Conservation (phyloP, 2,797 vertebrate genomes). For the Apodemus agrarius region DNA sequence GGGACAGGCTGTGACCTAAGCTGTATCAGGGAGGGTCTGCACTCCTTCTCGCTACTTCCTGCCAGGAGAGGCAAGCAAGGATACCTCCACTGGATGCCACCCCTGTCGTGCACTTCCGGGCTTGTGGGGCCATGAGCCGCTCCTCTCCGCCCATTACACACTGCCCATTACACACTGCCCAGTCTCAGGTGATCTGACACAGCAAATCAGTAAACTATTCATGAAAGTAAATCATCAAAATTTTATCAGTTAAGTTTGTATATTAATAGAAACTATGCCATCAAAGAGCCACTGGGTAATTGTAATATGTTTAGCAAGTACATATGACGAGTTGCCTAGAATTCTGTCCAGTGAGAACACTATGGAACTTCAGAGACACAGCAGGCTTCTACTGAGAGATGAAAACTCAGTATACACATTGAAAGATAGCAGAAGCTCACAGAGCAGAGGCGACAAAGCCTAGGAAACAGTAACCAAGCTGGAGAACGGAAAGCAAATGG, state of each 20-base stretch:
- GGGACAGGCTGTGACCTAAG: neutral
- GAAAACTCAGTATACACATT: neutral
- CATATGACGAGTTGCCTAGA: neutral
- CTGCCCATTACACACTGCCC: no score
- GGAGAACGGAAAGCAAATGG: neutral
- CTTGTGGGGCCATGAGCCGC: neutral
- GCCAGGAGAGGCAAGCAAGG: neutral
- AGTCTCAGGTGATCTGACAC: neutral
- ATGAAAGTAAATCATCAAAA: slow-evolving; percentile 20
- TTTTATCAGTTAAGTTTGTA: slow-evolving; percentile 33
- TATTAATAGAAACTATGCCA: neutral
- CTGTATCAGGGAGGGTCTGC: neutral
- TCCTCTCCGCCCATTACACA: neutral
- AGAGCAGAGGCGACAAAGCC: slow-evolving; percentile 11
- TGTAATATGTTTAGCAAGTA: slow-evolving; percentile 39
- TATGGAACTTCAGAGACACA: slow-evolving; percentile 43
- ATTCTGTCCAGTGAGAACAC: slow-evolving; percentile 30
- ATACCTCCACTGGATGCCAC: neutral
- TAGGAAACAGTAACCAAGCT: neutral
- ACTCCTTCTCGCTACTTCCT: neutral
- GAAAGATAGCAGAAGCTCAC: neutral
- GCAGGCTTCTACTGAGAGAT: slow-evolving; percentile 13
- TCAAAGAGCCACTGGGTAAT: neutral
- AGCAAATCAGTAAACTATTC: neutral
- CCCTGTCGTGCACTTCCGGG: neutral